Evolutionary conservation across 1,140 invertebrate genomes (phyloP).

Genomic region (Diachasmimorpha longicaudata): DNA sequence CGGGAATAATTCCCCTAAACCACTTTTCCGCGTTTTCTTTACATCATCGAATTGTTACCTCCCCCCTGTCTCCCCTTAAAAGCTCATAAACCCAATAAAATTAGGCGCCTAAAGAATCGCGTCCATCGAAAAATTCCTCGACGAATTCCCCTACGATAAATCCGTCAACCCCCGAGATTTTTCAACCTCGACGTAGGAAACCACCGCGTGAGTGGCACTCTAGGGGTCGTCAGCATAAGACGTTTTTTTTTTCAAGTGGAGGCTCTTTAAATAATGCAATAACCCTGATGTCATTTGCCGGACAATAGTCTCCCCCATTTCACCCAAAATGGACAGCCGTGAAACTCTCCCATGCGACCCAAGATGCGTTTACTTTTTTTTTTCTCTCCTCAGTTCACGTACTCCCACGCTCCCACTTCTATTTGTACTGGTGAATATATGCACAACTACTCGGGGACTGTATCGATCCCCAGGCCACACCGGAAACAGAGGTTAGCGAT

Average conservation of each 20-base stretch:
- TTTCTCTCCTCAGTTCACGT: background rate
- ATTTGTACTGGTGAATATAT: background rate
- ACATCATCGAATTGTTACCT: too few species aligned
- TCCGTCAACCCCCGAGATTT: conserved; percentile 38
- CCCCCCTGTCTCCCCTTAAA: background rate
- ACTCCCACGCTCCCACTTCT: background rate
- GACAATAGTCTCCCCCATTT: conserved; percentile 53
- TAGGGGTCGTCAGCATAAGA: conserved; percentile 38
- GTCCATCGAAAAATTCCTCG: background rate
- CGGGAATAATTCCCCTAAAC: too few species aligned
- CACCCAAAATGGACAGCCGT: background rate
- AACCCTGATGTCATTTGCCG: conserved; percentile 59
- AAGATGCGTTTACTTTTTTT: conserved; percentile 1
- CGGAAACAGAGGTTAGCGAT: conserved; percentile 3
- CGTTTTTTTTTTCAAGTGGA: conserved; percentile 46
- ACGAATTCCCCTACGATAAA: conserved; percentile 34
- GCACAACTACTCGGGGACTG: background rate
- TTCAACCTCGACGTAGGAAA: conserved; percentile 29
- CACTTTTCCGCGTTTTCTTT: too few species aligned
- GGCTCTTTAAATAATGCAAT: conserved; percentile 62
- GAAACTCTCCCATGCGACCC: background rate
- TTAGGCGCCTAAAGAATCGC: background rate
- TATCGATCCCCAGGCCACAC: conserved; percentile 5
- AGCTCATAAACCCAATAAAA: background rate
- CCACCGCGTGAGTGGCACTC: conserved; percentile 29